These are phyloP conservation scores for Sphyrna mokarran DNA, from an alignment of 2,113 vertebrate genomes.

Conservation along the genomic window DNA sequence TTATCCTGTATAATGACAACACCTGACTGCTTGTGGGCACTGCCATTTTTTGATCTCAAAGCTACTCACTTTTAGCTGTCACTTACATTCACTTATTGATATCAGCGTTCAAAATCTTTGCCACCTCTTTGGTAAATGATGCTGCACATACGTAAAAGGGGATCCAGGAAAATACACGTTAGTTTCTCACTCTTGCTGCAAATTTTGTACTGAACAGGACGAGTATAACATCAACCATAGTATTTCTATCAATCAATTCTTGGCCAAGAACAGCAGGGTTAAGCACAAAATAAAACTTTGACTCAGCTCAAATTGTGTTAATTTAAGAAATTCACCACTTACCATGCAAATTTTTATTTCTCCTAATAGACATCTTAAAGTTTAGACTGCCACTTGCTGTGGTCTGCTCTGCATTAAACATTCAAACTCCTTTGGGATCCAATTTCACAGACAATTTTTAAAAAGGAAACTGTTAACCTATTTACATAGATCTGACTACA, in stretches of 20 bases:
- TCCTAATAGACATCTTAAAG: neutral
- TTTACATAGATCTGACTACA: neutral
- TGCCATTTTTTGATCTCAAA: neutral
- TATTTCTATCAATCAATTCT: neutral
- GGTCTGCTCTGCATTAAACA: neutral
- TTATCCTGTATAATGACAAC: no score
- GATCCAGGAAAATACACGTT: neutral
- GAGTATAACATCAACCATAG: neutral
- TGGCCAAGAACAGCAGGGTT: neutral
- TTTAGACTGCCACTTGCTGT: neutral
- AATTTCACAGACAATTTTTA: neutral
- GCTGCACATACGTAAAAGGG: neutral
- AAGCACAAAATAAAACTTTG: neutral
- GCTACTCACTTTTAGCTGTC: neutral
- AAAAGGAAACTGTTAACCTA: neutral
- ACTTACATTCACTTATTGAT: neutral
- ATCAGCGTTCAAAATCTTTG: neutral
- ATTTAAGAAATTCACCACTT: neutral
- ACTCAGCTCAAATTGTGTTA: neutral
- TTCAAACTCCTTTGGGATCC: neutral
- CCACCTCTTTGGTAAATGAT: no score
- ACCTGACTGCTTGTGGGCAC: no score
- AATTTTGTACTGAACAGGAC: neutral
- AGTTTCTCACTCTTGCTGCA: neutral
- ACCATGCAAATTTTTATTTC: neutral